phyloP scores from a whole-genome alignment of 2,797 vertebrate species.

The Lemur catta region DNA sequence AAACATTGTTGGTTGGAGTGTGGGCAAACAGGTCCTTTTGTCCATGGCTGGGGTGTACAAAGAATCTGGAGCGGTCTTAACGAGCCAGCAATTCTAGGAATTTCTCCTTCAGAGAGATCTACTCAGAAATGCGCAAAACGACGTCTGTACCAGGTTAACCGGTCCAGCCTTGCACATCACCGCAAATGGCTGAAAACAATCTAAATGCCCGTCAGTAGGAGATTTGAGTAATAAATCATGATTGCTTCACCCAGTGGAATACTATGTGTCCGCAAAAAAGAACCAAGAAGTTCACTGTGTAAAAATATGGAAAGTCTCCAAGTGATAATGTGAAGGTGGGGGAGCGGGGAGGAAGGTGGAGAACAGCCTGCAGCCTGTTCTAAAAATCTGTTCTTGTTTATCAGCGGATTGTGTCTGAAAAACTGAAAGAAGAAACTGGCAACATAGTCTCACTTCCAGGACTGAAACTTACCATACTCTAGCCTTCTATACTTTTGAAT shows the following conservation, averaged over 20 bases:
- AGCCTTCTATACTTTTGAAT: not conserved
- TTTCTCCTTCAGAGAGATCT: not conserved
- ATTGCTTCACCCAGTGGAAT: not conserved
- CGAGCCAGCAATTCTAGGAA: not conserved
- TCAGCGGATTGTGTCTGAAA: not conserved
- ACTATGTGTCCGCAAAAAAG: not conserved
- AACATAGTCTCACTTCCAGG: not conserved
- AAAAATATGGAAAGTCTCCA: not conserved
- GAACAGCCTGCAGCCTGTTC: not conserved
- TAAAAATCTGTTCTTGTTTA: not conserved
- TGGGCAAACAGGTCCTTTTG: not conserved
- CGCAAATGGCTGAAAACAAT: not conserved
- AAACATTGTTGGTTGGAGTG: not conserved
- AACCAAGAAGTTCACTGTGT: not conserved
- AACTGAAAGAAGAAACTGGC: not conserved
- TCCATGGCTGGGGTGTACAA: not conserved
- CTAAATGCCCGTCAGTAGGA: not conserved
- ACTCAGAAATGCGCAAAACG: not conserved
- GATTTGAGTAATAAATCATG: not conserved
- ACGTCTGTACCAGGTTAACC: not conserved
- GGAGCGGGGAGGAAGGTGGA: not conserved
- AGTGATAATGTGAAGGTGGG: no score
- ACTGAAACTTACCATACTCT: not conserved
- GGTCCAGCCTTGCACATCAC: rapidly evolving
- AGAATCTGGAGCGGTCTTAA: not conserved